Percentiles rank a stretch among this genome's conserved stretches.
Evolutionary conservation across 1,140 invertebrate species (phyloP).

Genomic region (Tetranychus urticae): DNA sequence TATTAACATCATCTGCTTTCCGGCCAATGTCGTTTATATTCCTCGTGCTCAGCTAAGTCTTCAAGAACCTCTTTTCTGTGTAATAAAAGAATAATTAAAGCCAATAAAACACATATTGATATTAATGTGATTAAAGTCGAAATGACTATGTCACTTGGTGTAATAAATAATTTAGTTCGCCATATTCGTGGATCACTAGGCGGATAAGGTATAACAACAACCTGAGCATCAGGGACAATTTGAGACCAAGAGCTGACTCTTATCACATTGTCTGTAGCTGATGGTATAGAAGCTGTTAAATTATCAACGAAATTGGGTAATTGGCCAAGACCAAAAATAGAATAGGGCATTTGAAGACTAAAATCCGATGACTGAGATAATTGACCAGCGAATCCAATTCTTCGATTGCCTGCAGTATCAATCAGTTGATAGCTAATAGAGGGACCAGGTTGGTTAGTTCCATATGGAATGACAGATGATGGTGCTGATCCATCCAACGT

Average conservation of each 20-base stretch:
- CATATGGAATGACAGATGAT: conserved; percentile 35
- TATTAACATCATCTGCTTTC: conserved; percentile 38
- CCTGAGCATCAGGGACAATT: conserved; percentile 91
- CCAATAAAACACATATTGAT: conserved; percentile 60
- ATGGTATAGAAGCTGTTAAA: conserved; percentile 52
- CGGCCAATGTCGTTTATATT: conserved; percentile 12
- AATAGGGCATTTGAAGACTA: conserved; percentile 74
- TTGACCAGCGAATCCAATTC: conserved; percentile 54
- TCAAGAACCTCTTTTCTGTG: conserved; percentile 66
- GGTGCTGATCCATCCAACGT: too few relatives aligned
- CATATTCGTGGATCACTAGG: conserved; percentile 47
- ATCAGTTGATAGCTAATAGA: conserved; percentile 61
- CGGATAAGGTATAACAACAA: conserved; percentile 78
- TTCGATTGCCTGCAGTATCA: conserved; percentile 47
- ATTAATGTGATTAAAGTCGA: conserved; percentile 69
- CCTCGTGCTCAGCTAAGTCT: conserved; percentile 11
- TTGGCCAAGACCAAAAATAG: conserved; percentile 78
- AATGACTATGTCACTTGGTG: conserved; percentile 75
- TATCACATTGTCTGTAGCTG: neutral
- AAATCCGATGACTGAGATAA: conserved; percentile 75
- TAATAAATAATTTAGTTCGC: conserved; percentile 82
- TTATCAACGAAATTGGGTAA: conserved; percentile 92
- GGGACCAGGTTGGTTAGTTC: conserved; percentile 68
- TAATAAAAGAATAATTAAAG: conserved; percentile 54
- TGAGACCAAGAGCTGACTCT: conserved; percentile 40